A percentile compares a stretch with the other conserved stretches of the same genome.
These are phyloP conservation scores for Marmota flaviventris DNA, from an alignment of 2,113 vertebrate genomes.

Conservation along the genomic window DNA sequence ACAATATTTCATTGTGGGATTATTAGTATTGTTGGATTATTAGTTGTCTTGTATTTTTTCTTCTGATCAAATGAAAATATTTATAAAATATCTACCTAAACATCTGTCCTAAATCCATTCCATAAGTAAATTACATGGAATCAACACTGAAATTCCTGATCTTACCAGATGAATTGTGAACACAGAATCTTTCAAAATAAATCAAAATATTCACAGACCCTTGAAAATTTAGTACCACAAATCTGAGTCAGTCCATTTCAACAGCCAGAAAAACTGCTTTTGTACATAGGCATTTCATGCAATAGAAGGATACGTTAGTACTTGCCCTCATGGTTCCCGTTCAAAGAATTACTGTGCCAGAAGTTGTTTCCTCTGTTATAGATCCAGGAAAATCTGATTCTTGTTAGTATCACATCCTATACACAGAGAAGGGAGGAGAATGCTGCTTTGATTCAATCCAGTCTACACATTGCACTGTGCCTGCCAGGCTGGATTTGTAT, in stretches of 20 bases:
- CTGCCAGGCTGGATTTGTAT: constrained; percentile 65
- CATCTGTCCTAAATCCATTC: constrained; percentile 59
- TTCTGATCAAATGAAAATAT: constrained; percentile 62
- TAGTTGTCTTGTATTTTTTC: neutral
- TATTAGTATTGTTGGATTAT: constrained; percentile 28
- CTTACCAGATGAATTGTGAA: constrained; percentile 75
- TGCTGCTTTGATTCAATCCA: constrained; percentile 74
- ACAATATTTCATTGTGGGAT: neutral
- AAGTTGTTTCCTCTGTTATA: constrained; percentile 74
- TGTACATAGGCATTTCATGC: constrained; percentile 21
- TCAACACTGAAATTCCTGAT: constrained; percentile 51
- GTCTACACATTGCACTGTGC: constrained; percentile 45
- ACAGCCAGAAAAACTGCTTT: constrained; percentile 30
- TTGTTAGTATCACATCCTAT: constrained; percentile 77
- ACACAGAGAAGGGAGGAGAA: constrained; percentile 52
- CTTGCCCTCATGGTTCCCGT: constrained; percentile 70
- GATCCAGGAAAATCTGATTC: constrained; percentile 81
- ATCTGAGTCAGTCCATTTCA: constrained; percentile 71
- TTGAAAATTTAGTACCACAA: constrained; percentile 40
- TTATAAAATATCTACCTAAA: constrained; percentile 29
- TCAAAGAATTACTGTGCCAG: constrained; percentile 76
- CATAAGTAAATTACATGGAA: constrained; percentile 50
- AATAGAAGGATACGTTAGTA: constrained; percentile 45
- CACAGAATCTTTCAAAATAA: constrained; percentile 70
- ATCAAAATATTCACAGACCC: constrained; percentile 69